Conservation (phyloP, 2,797 vertebrate species). For the Zenarchopterus dispar region DNA sequence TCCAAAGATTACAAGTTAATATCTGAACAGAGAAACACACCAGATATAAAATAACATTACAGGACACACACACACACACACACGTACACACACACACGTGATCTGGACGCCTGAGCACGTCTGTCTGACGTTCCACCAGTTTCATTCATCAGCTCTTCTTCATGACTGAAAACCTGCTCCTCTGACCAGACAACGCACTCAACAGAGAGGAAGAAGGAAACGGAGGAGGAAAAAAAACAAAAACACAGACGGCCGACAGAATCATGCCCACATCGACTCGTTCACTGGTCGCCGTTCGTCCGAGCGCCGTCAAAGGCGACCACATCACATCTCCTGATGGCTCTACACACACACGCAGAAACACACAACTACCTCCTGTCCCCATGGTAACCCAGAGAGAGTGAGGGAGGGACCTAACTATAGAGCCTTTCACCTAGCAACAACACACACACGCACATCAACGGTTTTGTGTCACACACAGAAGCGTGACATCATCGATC, state of each 20-base stretch:
- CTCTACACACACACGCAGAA: not conserved
- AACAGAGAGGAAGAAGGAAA: slow-evolving; percentile 5
- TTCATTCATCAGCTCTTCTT: slow-evolving; percentile 58
- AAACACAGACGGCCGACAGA: not conserved
- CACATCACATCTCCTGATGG: slow-evolving; percentile 44
- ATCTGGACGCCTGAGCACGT: slow-evolving; percentile 44
- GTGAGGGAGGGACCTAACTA: slow-evolving; percentile 65
- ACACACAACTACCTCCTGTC: slow-evolving; percentile 55
- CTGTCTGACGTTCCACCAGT: slow-evolving; percentile 44
- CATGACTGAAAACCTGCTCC: slow-evolving; percentile 43
- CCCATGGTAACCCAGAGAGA: slow-evolving; percentile 74
- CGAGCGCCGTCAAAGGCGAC: slow-evolving; percentile 42
- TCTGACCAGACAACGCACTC: not conserved
- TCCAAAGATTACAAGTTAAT: slow-evolving; percentile 10
- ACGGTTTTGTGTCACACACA: not conserved
- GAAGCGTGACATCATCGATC: slow-evolving; percentile 26
- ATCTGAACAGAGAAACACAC: slow-evolving; percentile 4
- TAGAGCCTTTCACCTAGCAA: slow-evolving; percentile 73
- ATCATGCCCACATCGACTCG: slow-evolving; percentile 8
- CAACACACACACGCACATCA: slow-evolving; percentile 25
- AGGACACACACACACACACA: slow-evolving; percentile 20
- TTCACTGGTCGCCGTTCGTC: slow-evolving; percentile 33
- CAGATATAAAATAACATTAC: slow-evolving; percentile 4
- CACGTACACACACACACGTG: slow-evolving; percentile 21
- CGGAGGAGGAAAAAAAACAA: not conserved